A percentile compares a stretch with the other conserved stretches of the same genome.
Evolutionary conservation across 2,113 vertebrate species (phyloP).

Genomic region (Coracopsis vasa): DNA sequence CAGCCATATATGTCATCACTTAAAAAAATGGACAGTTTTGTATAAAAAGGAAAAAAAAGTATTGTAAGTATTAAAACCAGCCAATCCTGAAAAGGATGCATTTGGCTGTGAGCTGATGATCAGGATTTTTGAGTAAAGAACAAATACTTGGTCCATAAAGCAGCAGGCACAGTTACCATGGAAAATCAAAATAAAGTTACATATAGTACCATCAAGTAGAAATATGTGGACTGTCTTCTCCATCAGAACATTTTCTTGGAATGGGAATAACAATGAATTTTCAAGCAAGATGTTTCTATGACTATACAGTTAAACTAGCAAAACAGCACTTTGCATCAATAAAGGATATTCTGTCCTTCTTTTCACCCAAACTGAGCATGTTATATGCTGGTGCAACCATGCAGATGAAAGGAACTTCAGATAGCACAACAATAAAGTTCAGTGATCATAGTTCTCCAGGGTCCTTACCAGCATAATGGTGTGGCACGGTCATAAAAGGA

Average conservation of each 20-base stretch:
- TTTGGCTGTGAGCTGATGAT: not conserved
- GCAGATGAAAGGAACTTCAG: not conserved
- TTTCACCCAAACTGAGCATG: not conserved
- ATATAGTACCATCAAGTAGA: not conserved
- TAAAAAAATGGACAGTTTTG: not conserved
- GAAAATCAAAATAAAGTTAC: not conserved
- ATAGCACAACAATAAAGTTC: not conserved
- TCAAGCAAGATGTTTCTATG: not conserved
- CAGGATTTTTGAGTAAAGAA: not conserved
- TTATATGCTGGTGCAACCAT: not conserved
- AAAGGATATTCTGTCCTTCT: not conserved
- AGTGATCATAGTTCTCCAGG: not conserved
- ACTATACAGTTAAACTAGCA: not conserved
- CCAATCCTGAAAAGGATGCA: not conserved
- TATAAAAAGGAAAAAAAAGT: not conserved
- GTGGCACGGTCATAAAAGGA: conserved; percentile 9
- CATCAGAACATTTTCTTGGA: not conserved
- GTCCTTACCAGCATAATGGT: not conserved
- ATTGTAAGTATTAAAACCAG: not conserved
- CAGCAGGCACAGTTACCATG: not conserved
- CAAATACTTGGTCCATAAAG: not conserved
- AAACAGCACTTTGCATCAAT: not conserved
- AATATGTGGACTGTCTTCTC: not conserved
- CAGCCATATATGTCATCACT: not conserved
- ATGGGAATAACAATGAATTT: not conserved